A percentile compares a stretch with the other conserved stretches of the same genome.
Conservation (phyloP, 2,888 invertebrate genomes). For the Caenorhabditis afra region DNA sequence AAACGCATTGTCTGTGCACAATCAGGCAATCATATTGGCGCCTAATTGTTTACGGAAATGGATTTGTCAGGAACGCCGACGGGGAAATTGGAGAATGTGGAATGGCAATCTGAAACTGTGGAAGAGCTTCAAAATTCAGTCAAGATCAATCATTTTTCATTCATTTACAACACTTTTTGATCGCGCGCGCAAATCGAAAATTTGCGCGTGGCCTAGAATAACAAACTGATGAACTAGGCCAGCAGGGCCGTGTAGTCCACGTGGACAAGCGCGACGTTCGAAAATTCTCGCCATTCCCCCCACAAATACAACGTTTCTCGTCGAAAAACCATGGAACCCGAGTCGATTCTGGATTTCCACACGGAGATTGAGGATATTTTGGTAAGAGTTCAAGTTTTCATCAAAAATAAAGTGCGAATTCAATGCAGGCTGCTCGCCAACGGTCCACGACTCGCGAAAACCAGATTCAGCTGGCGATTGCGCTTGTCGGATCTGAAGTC, state of each 20-base stretch:
- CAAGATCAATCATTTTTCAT: no score
- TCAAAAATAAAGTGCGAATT: background rate
- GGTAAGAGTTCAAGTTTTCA: constrained; percentile 4
- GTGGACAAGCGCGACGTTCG: constrained; percentile 11
- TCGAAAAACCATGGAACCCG: constrained; percentile 10
- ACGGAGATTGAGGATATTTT: constrained; percentile 25
- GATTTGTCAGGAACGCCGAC: no score
- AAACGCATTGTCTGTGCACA: no score
- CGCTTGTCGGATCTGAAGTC: constrained; percentile 35
- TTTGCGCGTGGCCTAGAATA: background rate
- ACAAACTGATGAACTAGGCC: background rate
- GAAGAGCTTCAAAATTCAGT: no score
- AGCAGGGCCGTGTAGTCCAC: constrained; percentile 25
- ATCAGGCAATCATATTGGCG: no score
- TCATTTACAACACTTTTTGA: no score
- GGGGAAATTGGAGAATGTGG: no score
- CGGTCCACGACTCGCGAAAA: constrained; percentile 30
- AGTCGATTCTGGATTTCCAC: constrained; percentile 41
- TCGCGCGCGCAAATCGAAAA: background rate
- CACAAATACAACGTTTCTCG: background rate
- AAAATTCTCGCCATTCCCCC: background rate
- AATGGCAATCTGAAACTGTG: no score
- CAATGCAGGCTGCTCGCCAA: constrained; percentile 28
- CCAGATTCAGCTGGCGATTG: constrained; percentile 31
- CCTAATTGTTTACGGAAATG: no score